Percentiles rank a stretch among this genome's conserved stretches.
phyloP scores from a whole-genome alignment of 2,797 vertebrate species.

The Numenius phaeopus region DNA sequence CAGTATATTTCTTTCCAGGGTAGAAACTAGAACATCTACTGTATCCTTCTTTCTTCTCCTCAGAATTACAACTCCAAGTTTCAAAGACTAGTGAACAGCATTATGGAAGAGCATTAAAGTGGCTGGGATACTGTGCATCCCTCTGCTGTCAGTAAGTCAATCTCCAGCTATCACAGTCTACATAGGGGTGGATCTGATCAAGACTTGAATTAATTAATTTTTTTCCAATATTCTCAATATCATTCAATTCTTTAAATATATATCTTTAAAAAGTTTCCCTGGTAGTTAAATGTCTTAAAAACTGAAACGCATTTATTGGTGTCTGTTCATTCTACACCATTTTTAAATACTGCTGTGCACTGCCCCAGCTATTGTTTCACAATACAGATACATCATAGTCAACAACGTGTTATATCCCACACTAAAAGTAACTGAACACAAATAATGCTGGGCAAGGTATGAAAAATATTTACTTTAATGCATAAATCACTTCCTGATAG shows the following conservation, averaged over 20 bases:
- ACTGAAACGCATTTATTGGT: background rate
- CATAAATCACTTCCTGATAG: slow-evolving; percentile 29
- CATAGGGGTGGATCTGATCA: background rate
- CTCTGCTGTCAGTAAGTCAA: background rate
- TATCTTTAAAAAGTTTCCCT: background rate
- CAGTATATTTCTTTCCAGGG: background rate
- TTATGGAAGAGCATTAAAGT: background rate
- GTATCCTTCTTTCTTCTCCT: background rate
- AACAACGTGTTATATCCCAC: background rate
- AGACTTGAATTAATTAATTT: background rate
- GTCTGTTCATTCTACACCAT: background rate
- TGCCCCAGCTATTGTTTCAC: background rate
- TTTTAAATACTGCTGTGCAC: background rate
- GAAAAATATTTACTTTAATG: slow-evolving; percentile 39
- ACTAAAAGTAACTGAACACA: slow-evolving; percentile 1
- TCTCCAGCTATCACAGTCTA: background rate
- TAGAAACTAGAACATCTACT: background rate
- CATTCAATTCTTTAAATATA: background rate
- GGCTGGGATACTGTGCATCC: background rate
- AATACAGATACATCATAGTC: background rate
- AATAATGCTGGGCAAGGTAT: background rate
- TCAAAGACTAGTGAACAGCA: background rate
- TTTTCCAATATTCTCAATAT: background rate
- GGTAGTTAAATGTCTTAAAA: background rate
- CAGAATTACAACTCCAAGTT: background rate